Conservation (phyloP, 2,797 vertebrate genomes). For the Valencia hispanica region DNA sequence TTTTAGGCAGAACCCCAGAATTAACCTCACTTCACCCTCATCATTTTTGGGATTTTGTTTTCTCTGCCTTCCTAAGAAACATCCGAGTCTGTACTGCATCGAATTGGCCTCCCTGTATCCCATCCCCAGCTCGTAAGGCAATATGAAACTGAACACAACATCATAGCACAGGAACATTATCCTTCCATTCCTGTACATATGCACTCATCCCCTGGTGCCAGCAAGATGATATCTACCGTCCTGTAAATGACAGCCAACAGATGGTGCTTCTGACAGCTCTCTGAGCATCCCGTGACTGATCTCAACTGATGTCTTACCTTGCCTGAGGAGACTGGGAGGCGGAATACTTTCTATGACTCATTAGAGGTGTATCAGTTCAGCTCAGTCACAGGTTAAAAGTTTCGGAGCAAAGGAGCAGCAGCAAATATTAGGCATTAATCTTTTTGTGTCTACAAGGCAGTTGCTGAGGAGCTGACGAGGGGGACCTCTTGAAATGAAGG, state of each 20-base stretch:
- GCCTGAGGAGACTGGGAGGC: slow-evolving; percentile 33
- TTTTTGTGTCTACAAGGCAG: slow-evolving; percentile 52
- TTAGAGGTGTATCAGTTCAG: slow-evolving; percentile 53
- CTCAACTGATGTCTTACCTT: slow-evolving; percentile 26
- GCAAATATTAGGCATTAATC: slow-evolving; percentile 57
- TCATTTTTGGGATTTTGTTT: slow-evolving; percentile 1
- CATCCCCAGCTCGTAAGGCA: slow-evolving; percentile 52
- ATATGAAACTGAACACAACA: slow-evolving; percentile 44
- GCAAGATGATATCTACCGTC: slow-evolving; percentile 38
- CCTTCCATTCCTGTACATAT: slow-evolving; percentile 27
- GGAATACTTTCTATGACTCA: slow-evolving; percentile 47
- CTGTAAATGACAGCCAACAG: slow-evolving; percentile 50
- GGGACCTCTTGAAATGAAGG: slow-evolving; percentile 41
- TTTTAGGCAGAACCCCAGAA: slow-evolving; percentile 22
- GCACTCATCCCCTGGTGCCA: slow-evolving; percentile 40
- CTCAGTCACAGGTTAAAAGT: slow-evolving; percentile 67
- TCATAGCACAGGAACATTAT: slow-evolving; percentile 53
- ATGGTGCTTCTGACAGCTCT: slow-evolving; percentile 58
- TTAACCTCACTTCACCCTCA: background rate
- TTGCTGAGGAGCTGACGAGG: slow-evolving; percentile 41
- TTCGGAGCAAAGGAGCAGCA: slow-evolving; percentile 30
- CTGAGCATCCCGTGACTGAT: slow-evolving; percentile 40
- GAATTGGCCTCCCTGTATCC: slow-evolving; percentile 34
- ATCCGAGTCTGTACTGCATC: slow-evolving; percentile 19
- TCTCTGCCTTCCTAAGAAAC: slow-evolving; percentile 43